Base-by-base conservation (phyloP, 2,888 invertebrate species). In the Catocala sponsa region DNA sequence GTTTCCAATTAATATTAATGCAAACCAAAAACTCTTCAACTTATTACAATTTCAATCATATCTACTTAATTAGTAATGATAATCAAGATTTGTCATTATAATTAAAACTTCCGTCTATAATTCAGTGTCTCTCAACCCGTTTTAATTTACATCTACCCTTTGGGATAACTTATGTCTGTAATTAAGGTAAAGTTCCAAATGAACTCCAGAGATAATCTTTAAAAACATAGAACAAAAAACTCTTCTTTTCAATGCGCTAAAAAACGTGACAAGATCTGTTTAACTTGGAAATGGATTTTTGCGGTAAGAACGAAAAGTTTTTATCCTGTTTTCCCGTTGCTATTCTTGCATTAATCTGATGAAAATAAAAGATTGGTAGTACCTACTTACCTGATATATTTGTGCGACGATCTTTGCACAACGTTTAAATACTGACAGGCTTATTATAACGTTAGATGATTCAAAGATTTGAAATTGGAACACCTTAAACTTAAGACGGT, bases 201-300 rank as follows among this genome's bases (percentile, higher is more conserved):
- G 62, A 80, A 81, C 79, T 78, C 74, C 78, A 73, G 61, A 63
- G 75, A 80, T 81, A 81, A 82, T 85, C 80, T 79, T 80, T 68
- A 80, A 85, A 86, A 88, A 87, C 82, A 81, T 82, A 82, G 84
- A 83, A 82, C 79, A 75, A 84, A 83, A 86, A 85, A 74, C 76
- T 76, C 78, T 74, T 70, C 74, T 76, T 84, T 87, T 87, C 85
- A 87, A 86, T 86, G 86, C 86, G 83, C 82, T 87, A 90, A 90
- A 51, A 89, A 88, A 80, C 76, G 74, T 48, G 78, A 81, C 86
- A 85, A 88, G 86, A 88, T 88, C 88, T 91, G 88, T 91, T 91
- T 90, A 88, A 91, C 89, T 91, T 91, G 82, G 85, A 87, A 91
- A 91, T 92, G 91, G 91, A 90, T 90, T 91, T 90, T 84, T 84